These are phyloP conservation scores for Petrocephalus microphthalmus DNA, from an alignment of 2,113 vertebrate species.

Conservation along the genomic window DNA sequence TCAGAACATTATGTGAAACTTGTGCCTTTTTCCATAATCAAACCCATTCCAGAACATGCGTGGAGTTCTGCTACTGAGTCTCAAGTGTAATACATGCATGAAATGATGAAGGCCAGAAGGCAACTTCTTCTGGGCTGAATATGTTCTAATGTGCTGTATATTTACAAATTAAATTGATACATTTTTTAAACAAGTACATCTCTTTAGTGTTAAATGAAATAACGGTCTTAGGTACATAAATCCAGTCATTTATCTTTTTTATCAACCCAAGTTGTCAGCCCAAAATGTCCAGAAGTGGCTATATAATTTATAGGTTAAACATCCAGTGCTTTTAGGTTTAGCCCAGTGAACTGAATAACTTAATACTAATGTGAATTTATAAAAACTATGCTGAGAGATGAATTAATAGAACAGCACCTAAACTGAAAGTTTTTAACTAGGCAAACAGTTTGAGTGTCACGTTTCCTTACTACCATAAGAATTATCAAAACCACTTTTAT, in stretches of 20 bases:
- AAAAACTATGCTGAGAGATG: neutral
- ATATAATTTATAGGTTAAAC: neutral
- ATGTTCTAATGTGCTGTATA: neutral
- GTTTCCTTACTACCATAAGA: neutral
- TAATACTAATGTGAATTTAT: neutral
- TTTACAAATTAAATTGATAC: neutral
- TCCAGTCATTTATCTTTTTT: neutral
- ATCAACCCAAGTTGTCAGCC: neutral
- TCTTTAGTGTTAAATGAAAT: neutral
- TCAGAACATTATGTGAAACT: neutral
- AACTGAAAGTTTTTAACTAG: neutral
- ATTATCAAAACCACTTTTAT: neutral
- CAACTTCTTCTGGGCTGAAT: neutral
- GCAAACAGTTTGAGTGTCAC: neutral
- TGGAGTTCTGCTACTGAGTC: neutral
- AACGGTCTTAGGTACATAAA: neutral
- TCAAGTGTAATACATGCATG: neutral
- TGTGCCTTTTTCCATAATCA: too few species aligned
- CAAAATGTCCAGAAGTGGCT: neutral
- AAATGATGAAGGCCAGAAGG: neutral
- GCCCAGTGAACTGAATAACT: neutral
- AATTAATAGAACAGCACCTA: neutral
- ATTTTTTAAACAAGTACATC: neutral
- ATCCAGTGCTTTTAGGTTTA: neutral
- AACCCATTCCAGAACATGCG: neutral